These are phyloP conservation scores for Urophycis tenuis DNA, from an alignment of 2,797 vertebrate genomes.

Conservation along the genomic window DNA sequence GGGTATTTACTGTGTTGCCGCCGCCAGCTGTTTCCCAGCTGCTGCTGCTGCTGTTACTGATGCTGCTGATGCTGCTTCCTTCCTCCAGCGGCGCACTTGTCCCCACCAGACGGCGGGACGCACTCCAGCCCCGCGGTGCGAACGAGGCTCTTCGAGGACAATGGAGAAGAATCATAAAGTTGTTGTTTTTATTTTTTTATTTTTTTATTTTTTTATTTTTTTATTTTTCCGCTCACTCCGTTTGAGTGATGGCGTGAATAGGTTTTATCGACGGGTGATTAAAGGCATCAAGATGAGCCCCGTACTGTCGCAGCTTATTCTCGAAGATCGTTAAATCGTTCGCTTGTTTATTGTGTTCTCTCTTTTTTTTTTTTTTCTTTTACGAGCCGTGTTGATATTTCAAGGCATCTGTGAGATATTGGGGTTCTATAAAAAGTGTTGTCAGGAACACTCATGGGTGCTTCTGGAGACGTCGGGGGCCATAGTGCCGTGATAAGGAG, in stretches of 20 bases:
- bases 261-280: background rate
- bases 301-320: background rate
- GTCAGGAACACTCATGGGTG: constrained; percentile 26
- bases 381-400: constrained; percentile 22
- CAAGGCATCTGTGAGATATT: constrained; percentile 43
- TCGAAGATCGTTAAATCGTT: constrained; percentile 1
- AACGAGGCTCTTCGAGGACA: background rate
- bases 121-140: background rate
- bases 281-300: background rate
- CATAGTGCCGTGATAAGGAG: background rate
- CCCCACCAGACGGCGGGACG: background rate
- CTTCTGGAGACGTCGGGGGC: constrained; percentile 19
- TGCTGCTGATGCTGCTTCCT: too few species aligned
- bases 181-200: too few species aligned
- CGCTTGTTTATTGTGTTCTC: constrained; percentile 24
- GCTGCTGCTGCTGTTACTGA: background rate
- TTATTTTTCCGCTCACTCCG: background rate
- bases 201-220: too few species aligned
- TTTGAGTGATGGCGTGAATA: background rate
- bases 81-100: background rate
- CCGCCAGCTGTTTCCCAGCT: constrained; percentile 27
- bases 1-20: constrained; percentile 37
- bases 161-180: background rate
- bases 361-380: constrained; percentile 13
- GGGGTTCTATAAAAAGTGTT: constrained; percentile 21